Evolutionary conservation across 1,140 invertebrate genomes (phyloP), one percentile per base, ranked within the genome.

Genomic region (Bombus turneri): DNA sequence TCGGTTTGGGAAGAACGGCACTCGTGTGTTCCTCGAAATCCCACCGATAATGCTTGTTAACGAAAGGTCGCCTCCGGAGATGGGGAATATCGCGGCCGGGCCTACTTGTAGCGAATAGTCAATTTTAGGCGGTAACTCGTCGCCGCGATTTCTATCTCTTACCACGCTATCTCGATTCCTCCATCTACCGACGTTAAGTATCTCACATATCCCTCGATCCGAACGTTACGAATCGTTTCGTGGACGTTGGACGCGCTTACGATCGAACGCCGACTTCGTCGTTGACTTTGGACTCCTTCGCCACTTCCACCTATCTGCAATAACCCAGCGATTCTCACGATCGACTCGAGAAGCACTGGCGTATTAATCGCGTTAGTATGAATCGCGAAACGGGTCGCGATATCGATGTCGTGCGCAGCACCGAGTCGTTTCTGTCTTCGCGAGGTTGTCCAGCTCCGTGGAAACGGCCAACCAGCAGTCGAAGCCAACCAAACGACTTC

Each of bases 401-500:
- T 74, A 66, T 66, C 66, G 66, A 34, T n/a, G 22, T 22, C 28
- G 25, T 39, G 41, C 41, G 25, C 34, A 25, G 25, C 71, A 34
- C 31, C 22, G 34, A 66, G 53, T 81, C 83, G 39, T 62, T 62
- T 34, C 83, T 62, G 53, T 62, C 57, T 92, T 93, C 92, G 90
- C 84, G 85, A 85, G 87, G 90, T 88, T 88, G 81, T 83, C 75
- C 77, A 78, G 85, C 77, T 89, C 85, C 78, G 86, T 90, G 73
- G 90, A 87, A 91, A 90, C 89, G 89, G 91, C 91, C 91, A 86
- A 77, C 91, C 87, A 88, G 85, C 88, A 88, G 85, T 78, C 86
- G 78, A 80, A 94, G 92, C 91, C 90, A 89, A 92, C 92, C 91
- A 93, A 94, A 93, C 93, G 91, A 93, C 94, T 94, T 94, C 89